Percentiles rank a stretch among this genome's conserved stretches.
These are phyloP conservation scores for Saccopteryx bilineata DNA, from an alignment of 2,113 vertebrate species.

Conservation along the genomic window DNA sequence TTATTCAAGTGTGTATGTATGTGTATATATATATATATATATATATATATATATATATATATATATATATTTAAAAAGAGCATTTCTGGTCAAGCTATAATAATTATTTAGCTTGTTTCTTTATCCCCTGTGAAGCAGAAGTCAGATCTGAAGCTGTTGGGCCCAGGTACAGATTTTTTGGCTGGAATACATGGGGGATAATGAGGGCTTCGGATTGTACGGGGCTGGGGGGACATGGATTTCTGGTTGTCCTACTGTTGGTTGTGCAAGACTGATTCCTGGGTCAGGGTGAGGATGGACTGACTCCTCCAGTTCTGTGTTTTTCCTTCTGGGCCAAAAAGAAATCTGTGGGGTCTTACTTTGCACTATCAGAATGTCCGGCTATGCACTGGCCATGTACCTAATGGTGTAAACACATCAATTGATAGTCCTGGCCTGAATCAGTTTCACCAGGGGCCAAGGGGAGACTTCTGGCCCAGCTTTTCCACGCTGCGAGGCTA, in stretches of 20 bases:
- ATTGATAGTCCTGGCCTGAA: not conserved
- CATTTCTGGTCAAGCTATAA: not conserved
- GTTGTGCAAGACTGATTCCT: not conserved
- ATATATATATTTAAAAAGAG: not conserved
- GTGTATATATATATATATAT: too few species aligned
- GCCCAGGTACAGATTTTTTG: not conserved
- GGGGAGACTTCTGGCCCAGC: not conserved
- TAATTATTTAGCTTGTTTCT: not conserved
- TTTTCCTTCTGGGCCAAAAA: not conserved
- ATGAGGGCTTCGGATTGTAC: not conserved
- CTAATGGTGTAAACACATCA: not conserved
- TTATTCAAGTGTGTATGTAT: not conserved
- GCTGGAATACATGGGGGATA: not conserved
- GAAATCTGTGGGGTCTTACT: not conserved
- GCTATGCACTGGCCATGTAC: accelerated
- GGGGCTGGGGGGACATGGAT: not conserved
- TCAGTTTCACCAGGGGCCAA: not conserved
- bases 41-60: not conserved
- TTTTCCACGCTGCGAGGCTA: not conserved
- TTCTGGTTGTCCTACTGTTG: not conserved
- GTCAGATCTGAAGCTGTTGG: not conserved
- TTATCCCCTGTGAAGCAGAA: not conserved
- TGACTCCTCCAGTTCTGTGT: not conserved
- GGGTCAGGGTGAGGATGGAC: not conserved
- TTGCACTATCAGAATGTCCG: not conserved